Conservation (phyloP, 2,797 vertebrate genomes). For the Limnodromus scolopaceus region DNA sequence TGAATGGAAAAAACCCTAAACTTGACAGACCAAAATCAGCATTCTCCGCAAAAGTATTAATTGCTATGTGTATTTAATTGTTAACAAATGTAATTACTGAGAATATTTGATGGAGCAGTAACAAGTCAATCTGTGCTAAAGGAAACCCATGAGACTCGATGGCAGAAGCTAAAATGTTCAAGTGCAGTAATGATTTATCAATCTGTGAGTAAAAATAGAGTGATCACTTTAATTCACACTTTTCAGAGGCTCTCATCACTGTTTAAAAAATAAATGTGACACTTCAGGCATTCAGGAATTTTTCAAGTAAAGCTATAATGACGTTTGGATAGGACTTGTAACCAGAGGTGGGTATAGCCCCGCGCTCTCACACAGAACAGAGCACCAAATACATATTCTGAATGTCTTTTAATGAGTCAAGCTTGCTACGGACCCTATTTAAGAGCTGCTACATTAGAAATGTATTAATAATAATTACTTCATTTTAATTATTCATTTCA, state of each 20-base stretch:
- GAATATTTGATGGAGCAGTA: not conserved
- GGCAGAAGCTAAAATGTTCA: not conserved
- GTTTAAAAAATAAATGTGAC: not conserved
- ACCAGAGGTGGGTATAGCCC: not conserved
- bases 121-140: not conserved
- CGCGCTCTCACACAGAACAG: not conserved
- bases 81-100: not conserved
- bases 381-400: conserved; percentile 5
- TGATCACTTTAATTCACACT: not conserved
- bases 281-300: not conserved
- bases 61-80: not conserved
- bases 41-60: not conserved
- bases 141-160: rapidly evolving
- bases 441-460: conserved; percentile 42
- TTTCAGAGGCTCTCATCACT: not conserved
- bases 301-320: not conserved
- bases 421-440: not conserved
- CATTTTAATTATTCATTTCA: conserved; percentile 64
- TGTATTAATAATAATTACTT: conserved; percentile 50
- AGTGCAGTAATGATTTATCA: not conserved
- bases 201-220: not conserved
- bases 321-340: not conserved
- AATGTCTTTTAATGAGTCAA: conserved; percentile 39
- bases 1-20: not conserved
- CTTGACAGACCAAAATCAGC: rapidly evolving